Evolutionary conservation across 1,140 invertebrate species (phyloP).

Genomic region (Apis florea): DNA sequence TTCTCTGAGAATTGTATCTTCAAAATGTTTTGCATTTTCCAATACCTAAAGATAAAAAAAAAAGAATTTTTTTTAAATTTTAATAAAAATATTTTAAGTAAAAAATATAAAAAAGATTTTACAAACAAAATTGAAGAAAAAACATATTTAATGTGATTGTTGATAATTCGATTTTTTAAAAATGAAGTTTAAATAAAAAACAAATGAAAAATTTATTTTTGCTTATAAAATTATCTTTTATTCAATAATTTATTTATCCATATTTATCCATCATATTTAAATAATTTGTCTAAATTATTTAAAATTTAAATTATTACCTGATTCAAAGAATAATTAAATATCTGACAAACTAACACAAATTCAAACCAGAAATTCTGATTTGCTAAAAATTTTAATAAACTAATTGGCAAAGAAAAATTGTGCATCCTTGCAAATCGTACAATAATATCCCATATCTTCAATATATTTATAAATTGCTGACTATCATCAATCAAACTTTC

Average conservation of each 20-base stretch:
- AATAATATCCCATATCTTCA: constrained; percentile 81
- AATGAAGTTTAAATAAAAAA: too few relatives aligned
- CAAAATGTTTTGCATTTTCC: constrained; percentile 64
- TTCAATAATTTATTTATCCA: too few relatives aligned
- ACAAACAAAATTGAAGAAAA: too few relatives aligned
- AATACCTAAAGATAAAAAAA: constrained; percentile 52
- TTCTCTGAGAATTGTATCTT: constrained; percentile 67
- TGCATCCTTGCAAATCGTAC: constrained; percentile 82
- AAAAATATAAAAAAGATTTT: too few relatives aligned
- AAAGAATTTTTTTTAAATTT: background rate
- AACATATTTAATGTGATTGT: too few relatives aligned
- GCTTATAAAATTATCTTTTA: too few relatives aligned
- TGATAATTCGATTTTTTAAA: too few relatives aligned
- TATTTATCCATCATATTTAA: too few relatives aligned
- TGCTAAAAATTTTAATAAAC: constrained; percentile 81
- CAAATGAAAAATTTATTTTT: too few relatives aligned
- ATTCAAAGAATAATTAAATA: constrained; percentile 83
- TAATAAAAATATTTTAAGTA: background rate
- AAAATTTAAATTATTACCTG: constrained; percentile 76
- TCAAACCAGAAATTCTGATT: constrained; percentile 83
- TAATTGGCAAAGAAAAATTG: constrained; percentile 81
- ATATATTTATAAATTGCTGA: constrained; percentile 71
- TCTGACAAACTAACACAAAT: constrained; percentile 83
- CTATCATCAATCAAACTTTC: constrained; percentile 57
- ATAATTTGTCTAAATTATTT: background rate